phyloP scores from a whole-genome alignment of 2,888 invertebrate species.

The Lasius platythorax region DNA sequence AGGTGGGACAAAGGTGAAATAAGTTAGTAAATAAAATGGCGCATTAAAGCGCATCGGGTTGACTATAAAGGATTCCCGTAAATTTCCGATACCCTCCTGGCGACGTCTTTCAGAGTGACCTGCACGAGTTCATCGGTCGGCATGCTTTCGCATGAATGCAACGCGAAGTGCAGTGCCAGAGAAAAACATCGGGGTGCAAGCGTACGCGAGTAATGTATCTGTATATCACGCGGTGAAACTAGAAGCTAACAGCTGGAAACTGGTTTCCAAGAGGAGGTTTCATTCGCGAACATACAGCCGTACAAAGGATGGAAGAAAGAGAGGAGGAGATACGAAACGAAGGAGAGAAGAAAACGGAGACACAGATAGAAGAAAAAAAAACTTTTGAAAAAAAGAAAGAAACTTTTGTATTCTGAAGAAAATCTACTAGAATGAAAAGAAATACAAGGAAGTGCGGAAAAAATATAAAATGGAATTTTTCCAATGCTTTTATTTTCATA shows the following conservation, averaged over 20 bases:
- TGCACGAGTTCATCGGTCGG: not conserved
- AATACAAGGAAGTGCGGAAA: not conserved
- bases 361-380: not conserved
- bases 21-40: not conserved
- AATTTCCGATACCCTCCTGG: not conserved
- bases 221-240: constrained; percentile 65
- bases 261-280: constrained; percentile 69
- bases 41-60: not conserved
- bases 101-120: not conserved
- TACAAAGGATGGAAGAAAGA: constrained; percentile 43
- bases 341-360: constrained; percentile 14
- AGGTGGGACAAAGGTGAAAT: not conserved
- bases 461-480: not conserved
- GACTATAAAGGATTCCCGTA: not conserved
- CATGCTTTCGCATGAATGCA: constrained; percentile 23
- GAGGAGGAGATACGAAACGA: constrained; percentile 20
- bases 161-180: not conserved
- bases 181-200: constrained; percentile 21
- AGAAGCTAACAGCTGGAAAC: constrained; percentile 77
- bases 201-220: constrained; percentile 33
- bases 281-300: constrained; percentile 20
- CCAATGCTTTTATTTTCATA: not conserved
- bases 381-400: not conserved
- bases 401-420: not conserved
- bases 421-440: not conserved